Percentiles rank a stretch among this genome's conserved stretches.
Evolutionary conservation across 2,888 invertebrate species (phyloP).

Genomic region (Chloroclystis v-ata): DNA sequence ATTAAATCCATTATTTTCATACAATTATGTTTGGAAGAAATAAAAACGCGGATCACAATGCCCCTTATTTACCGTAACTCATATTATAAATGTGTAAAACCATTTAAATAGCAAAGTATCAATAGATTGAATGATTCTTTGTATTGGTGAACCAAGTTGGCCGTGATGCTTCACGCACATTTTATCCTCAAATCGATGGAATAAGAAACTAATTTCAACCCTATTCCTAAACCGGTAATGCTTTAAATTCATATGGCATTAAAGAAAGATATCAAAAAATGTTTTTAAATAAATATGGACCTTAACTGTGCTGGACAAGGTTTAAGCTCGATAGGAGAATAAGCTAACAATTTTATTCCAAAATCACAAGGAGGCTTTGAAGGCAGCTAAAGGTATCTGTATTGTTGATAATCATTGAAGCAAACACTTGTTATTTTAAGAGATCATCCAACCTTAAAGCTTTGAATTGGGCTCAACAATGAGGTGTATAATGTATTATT

Average conservation of each 20-base stretch:
- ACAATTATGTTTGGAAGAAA: conserved; percentile 67
- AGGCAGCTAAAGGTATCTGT: conserved; percentile 72
- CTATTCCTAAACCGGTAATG: conserved; percentile 13
- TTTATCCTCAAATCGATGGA: conserved; percentile 54
- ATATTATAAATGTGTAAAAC: conserved; percentile 78
- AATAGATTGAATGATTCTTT: conserved; percentile 72
- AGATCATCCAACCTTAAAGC: conserved; percentile 77
- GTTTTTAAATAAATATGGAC: conserved; percentile 18
- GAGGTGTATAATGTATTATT: conserved; percentile 75
- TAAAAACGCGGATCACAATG: conserved; percentile 59
- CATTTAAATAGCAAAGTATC: conserved; percentile 74
- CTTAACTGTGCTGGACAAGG: not conserved
- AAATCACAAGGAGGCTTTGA: conserved; percentile 59
- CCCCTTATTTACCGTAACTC: conserved; percentile 71
- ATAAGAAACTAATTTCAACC: conserved; percentile 27
- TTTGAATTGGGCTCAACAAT: conserved; percentile 67
- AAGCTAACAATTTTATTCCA: conserved; percentile 32
- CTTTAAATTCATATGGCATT: conserved; percentile 18
- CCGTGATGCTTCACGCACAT: conserved; percentile 75
- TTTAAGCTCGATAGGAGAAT: conserved; percentile 13
- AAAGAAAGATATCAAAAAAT: not conserved
- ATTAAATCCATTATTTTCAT: conserved; percentile 73
- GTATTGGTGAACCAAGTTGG: conserved; percentile 76
- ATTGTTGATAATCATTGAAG: conserved; percentile 78
- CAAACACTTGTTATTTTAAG: conserved; percentile 80